Conservation (phyloP, 2,113 vertebrate species). For the Chaenogobius annularis region DNA sequence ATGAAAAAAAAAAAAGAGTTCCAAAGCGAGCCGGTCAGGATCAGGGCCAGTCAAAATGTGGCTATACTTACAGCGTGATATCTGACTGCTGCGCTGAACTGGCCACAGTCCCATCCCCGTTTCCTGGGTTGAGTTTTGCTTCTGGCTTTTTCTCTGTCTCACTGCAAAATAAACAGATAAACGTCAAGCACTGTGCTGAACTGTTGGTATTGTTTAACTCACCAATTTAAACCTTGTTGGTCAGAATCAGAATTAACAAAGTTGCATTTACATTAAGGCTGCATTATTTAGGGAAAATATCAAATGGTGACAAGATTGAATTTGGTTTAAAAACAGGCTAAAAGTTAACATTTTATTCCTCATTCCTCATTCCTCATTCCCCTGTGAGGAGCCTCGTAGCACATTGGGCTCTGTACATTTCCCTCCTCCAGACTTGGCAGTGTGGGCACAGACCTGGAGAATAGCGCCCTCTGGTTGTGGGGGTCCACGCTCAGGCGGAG, state of each 20-base stretch:
- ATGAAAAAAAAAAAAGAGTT: too few relatives aligned
- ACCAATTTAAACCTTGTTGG: too few relatives aligned
- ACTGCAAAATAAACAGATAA: constrained; percentile 33
- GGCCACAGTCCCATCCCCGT: constrained; percentile 34
- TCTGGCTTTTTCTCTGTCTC: constrained; percentile 52
- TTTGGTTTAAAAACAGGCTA: too few relatives aligned
- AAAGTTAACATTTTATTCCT: too few relatives aligned
- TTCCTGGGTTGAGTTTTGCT: constrained; percentile 36
- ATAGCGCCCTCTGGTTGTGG: constrained; percentile 75
- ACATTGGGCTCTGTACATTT: too few relatives aligned
- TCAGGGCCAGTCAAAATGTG: too few relatives aligned
- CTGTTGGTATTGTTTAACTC: background rate
- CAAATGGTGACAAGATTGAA: too few relatives aligned
- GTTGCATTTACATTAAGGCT: too few relatives aligned
- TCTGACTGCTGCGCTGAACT: constrained; percentile 38
- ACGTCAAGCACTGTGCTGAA: background rate
- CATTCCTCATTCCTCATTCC: too few relatives aligned
- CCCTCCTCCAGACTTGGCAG: background rate
- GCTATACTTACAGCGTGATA: constrained; percentile 57
- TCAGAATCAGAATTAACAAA: too few relatives aligned
- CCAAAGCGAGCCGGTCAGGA: too few relatives aligned
- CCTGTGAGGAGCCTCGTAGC: background rate
- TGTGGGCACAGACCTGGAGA: constrained; percentile 79
- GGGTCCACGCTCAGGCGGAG: constrained; percentile 69
- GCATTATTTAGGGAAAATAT: too few relatives aligned